These are phyloP conservation scores for Clytia hemisphaerica DNA, from an alignment of 30 jellyfish, hydroid and myxozoan genomes.

Conservation along the genomic window DNA sequence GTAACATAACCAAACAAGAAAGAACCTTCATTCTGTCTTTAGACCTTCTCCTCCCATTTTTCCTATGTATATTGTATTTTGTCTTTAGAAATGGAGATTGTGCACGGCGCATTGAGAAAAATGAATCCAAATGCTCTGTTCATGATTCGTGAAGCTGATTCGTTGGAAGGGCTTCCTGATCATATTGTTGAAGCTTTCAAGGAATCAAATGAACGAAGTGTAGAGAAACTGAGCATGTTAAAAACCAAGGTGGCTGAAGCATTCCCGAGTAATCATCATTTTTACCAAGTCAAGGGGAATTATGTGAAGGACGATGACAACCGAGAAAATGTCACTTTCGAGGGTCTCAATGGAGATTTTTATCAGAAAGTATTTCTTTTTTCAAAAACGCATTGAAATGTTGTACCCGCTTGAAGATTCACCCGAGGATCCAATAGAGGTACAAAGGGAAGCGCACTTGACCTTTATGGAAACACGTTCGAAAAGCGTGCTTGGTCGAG, in stretches of 20 bases:
- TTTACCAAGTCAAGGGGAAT: too few relatives aligned
- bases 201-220: neutral
- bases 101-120: slow-evolving; percentile 29
- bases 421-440: slow-evolving; percentile 30
- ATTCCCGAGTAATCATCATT: slow-evolving; percentile 1
- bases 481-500: neutral
- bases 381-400: slow-evolving; percentile 10
- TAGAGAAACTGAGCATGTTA: slow-evolving; percentile 5
- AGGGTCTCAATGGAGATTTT: too few relatives aligned
- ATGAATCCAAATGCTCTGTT: slow-evolving; percentile 31
- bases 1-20: too few relatives aligned
- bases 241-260: slow-evolving; percentile 3
- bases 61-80: too few relatives aligned
- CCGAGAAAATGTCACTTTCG: too few relatives aligned
- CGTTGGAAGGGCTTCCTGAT: slow-evolving; percentile 4
- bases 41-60: too few relatives aligned
- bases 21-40: too few relatives aligned
- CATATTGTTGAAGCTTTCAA: neutral
- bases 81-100: slow-evolving; percentile 35
- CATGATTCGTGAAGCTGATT: slow-evolving; percentile 9
- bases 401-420: slow-evolving; percentile 27
- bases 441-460: slow-evolving; percentile 23
- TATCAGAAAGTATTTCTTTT: too few relatives aligned
- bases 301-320: too few relatives aligned
- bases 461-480: neutral